These are phyloP conservation scores for Scomberomorus guttatus DNA, from an alignment of 2,797 vertebrate species.

Conservation along the genomic window DNA sequence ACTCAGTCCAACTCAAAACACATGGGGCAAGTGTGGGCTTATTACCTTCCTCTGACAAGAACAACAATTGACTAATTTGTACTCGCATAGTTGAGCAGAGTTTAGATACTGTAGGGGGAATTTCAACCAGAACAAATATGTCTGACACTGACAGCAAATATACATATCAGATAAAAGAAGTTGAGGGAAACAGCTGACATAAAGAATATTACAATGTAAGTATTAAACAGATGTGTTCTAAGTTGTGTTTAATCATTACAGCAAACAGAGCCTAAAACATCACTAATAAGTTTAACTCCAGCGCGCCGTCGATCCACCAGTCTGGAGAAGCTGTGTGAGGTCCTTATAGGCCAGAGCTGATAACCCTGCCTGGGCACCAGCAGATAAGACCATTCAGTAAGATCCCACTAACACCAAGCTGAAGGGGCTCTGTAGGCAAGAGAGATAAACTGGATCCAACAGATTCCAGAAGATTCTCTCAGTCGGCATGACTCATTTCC, in stretches of 20 bases:
- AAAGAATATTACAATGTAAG: conserved; percentile 4
- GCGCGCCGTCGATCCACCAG: conserved; percentile 28
- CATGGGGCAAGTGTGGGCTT: conserved; percentile 82
- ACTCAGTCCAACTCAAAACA: conserved; percentile 84
- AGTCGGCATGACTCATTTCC: conserved; percentile 56
- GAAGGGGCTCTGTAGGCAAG: conserved; percentile 64
- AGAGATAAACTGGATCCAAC: conserved; percentile 73
- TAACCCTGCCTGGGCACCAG: conserved; percentile 65
- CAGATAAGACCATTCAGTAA: conserved; percentile 77
- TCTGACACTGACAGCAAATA: conserved; percentile 48
- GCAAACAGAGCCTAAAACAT: neutral
- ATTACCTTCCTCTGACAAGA: conserved; percentile 74
- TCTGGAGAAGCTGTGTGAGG: conserved; percentile 67
- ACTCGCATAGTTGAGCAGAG: conserved; percentile 34
- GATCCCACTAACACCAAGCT: conserved; percentile 67
- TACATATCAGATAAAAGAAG: conserved; percentile 29
- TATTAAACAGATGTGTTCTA: conserved; percentile 15
- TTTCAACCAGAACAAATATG: conserved; percentile 64
- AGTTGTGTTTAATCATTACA: conserved; percentile 7
- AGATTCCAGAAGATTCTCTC: conserved; percentile 60
- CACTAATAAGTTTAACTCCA: conserved; percentile 26
- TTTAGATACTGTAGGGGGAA: conserved; percentile 57
- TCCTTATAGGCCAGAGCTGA: conserved; percentile 74
- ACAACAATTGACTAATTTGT: conserved; percentile 80
- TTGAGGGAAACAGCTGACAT: conserved; percentile 19